Base-by-base conservation (phyloP, 2,888 invertebrate genomes). In the Melipona beecheii region DNA sequence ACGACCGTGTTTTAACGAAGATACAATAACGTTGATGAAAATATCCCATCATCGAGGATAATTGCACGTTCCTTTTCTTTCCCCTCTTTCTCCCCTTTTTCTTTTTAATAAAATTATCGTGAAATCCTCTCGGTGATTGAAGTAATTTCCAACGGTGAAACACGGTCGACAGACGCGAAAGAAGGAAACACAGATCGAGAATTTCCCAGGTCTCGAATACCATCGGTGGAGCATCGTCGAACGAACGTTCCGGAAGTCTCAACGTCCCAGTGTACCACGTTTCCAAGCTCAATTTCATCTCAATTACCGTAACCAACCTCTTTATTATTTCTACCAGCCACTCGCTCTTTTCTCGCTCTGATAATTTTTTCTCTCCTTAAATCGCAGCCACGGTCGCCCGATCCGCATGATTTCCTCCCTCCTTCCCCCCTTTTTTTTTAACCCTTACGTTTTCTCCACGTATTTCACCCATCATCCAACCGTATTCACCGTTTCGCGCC, bases 321-420 rank as follows among this genome's bases (percentile, higher is more conserved):
- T 69, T 76, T 76, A 76, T 76, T 76, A 76, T 76, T 60, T 69
- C 60, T 69, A 60, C 75, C 69, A 62, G 60, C 69, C 69, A 50
- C 52, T 76, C 31, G 65, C 74, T 60, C 24, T 24, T 19, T 60
- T 60, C 24, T 6, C 64, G 3, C 50, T 24, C 49, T 17, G n/a
- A 65, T 66, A 65, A 77, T 66, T 71, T 70, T 54, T 70, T 66
- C 65, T 27, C 19, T 60, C 65, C 58, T 56, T 56, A 36, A 36
- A 64, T 21, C 60, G n/a, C 21, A n/a, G 17, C 72, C 4, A 27
- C 9, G 17, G 24, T 54, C 60, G 54, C 60, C 24, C 72, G 17
- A 60, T 72, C 60, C 68, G 13, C 68, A 68, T 60, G 62, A 73
- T 73, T 64, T 64, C 17, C n/a, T 27, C 27, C 6, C 50, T 65